These are phyloP conservation scores for Dipus sagitta DNA, from an alignment of 2,797 vertebrate genomes.

Conservation along the genomic window DNA sequence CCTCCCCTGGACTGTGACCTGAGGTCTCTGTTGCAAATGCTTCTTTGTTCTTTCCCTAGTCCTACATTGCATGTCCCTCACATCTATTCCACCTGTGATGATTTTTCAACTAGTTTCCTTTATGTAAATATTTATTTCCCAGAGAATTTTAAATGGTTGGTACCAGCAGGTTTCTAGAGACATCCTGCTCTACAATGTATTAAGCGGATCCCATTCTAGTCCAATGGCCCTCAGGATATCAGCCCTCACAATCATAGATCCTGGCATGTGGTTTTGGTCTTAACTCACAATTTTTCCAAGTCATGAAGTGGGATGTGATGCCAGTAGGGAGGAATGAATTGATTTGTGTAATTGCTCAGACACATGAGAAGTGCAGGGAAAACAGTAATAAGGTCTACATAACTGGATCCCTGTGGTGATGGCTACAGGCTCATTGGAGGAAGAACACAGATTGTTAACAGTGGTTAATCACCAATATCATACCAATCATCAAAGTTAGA, in stretches of 20 bases:
- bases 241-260: not conserved
- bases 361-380: not conserved
- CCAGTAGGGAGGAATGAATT: not conserved
- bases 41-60: not conserved
- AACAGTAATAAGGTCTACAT: not conserved
- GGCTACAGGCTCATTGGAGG: not conserved
- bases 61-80: not conserved
- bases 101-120: not conserved
- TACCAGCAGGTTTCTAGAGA: not conserved
- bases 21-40: not conserved
- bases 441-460: slow-evolving; percentile 3
- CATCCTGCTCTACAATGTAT: not conserved
- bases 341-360: not conserved
- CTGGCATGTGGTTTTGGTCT: not conserved
- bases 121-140: not conserved
- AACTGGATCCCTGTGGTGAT: not conserved
- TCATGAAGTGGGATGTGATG: not conserved
- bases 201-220: not conserved
- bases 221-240: not conserved
- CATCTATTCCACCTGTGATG: not conserved
- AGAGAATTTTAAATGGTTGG: not conserved
- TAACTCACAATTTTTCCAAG: not conserved
- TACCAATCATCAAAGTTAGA: slow-evolving; percentile 17
- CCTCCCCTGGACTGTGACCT: too few species aligned
- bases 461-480: not conserved